These are phyloP conservation scores for Radopholus similis DNA, from an alignment of 1,140 invertebrate genomes.

Conservation along the genomic window DNA sequence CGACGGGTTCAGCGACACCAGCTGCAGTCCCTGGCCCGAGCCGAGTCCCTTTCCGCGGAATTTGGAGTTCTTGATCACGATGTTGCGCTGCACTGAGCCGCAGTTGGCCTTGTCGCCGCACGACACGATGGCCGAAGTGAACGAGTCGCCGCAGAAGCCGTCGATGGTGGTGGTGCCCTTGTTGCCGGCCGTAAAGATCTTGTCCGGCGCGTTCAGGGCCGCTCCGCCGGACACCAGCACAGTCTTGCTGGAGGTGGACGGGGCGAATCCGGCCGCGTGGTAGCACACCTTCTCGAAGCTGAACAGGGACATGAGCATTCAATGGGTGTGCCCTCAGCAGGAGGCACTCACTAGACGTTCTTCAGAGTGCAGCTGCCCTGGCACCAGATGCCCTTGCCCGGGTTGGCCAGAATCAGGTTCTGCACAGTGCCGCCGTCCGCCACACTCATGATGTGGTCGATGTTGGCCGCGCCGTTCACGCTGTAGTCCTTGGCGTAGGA, in stretches of 20 bases:
- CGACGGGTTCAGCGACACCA: too few relatives aligned
- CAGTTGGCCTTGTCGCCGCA: neutral
- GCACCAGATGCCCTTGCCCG: neutral
- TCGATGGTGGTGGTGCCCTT: neutral
- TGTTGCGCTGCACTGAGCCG: neutral
- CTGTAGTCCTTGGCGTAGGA: too few relatives aligned
- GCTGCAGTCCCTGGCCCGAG: too few relatives aligned
- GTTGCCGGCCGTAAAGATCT: neutral
- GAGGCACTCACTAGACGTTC: slow-evolving; percentile 7
- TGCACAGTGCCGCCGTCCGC: neutral
- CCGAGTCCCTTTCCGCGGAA: neutral
- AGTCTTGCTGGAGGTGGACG: neutral
- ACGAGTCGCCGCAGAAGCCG: neutral
- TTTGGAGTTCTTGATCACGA: neutral
- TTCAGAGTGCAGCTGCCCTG: neutral
- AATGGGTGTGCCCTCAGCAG: too few relatives aligned
- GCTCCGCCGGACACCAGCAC: neutral
- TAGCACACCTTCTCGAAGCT: slow-evolving; percentile 3
- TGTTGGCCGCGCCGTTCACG: neutral
- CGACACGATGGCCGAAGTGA: neutral
- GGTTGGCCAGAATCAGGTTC: neutral
- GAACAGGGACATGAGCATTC: too few relatives aligned
- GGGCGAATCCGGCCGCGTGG: neutral
- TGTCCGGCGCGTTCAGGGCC: neutral
- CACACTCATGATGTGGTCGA: neutral